Evolutionary conservation across 2,113 vertebrate genomes (phyloP), one percentile per base, ranked within the genome.

Genomic region (Dendropsophus ebraccatus): DNA sequence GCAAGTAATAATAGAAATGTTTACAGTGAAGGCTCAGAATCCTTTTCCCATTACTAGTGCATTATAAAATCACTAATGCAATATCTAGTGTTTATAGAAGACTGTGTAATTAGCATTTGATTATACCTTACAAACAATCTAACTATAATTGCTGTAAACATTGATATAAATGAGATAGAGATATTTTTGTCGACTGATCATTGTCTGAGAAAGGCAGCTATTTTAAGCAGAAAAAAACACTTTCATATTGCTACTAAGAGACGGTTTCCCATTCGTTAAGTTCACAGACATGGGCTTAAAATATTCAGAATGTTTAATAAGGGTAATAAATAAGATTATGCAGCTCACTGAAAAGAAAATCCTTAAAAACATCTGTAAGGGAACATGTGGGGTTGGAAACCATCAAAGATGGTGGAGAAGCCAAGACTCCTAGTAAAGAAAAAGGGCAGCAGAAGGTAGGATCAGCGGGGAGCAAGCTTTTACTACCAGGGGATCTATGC

Each of bases 371-470:
- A 21, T 54, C 54, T 25, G 17, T 41, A 41, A 23, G 30, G 28
- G 7, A 5, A 10, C 73, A 78, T 16, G n/a, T 30, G 58, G 73
- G 28, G 72, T 11, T 19, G 10, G 45, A 49, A 52, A 32, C 23
- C 74, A 14, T 50, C 32, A 77, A 52, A 81, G 62, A 80, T 19
- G 62, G n/a, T 50, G 49, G 21, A n/a, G n/a, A 28, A 21, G 28
- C 25, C 52, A 45, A 79, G 60, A 25, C 28, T 69, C 21, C 23
- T 50, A 78, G 60, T 35, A n/a, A 35, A 70, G 52, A 8, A 13
- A 77, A 77, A 85, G 60, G 37, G 75, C 84, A 85, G 47, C 75
- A 79, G 75, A 41, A 69, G 35, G 47, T 41, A 32, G 28, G 23
- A 25, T 25, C 45, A 69, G 75, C 60, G 41, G 76, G 75, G 50